A percentile compares a stretch with the other conserved stretches of the same genome.
Evolutionary conservation across 2,888 invertebrate species (phyloP).

Genomic region (Acleris laterana): DNA sequence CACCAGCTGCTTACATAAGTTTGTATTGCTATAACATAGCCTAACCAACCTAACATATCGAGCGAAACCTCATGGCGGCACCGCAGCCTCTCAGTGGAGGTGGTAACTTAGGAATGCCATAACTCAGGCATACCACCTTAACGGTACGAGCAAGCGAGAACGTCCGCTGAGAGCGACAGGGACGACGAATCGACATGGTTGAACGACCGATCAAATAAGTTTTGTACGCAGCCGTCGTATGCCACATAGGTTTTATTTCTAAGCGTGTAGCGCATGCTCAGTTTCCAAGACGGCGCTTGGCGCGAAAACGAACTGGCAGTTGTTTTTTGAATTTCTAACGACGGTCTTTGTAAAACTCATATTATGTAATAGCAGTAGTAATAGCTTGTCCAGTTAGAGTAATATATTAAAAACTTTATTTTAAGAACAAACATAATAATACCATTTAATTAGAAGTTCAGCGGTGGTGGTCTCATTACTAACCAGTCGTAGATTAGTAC

Average conservation of each 20-base stretch:
- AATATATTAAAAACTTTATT: no score
- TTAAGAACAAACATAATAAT: background rate
- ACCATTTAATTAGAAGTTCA: background rate
- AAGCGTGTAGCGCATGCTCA: constrained; percentile 66
- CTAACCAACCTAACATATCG: constrained; percentile 50
- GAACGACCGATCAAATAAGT: constrained; percentile 85
- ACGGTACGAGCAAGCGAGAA: constrained; percentile 76
- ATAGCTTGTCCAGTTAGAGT: no score
- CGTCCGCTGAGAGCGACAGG: constrained; percentile 54
- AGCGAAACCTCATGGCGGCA: constrained; percentile 69
- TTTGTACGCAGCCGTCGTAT: constrained; percentile 77
- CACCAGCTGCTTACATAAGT: background rate
- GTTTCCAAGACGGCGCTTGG: constrained; percentile 69
- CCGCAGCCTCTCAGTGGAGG: constrained; percentile 77
- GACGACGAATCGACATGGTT: constrained; percentile 72
- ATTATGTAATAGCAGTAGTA: no score
- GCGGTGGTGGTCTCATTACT: constrained; percentile 26
- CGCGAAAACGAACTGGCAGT: constrained; percentile 48
- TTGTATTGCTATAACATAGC: constrained; percentile 1
- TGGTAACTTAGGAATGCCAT: constrained; percentile 82
- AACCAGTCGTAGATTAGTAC: constrained; percentile 4
- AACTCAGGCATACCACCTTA: constrained; percentile 81
- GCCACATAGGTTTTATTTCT: constrained; percentile 79
- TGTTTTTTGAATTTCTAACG: constrained; percentile 32
- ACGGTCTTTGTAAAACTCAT: no score